Evolutionary conservation across 2,113 vertebrate species (phyloP).

Genomic region (Siniperca knerii): DNA sequence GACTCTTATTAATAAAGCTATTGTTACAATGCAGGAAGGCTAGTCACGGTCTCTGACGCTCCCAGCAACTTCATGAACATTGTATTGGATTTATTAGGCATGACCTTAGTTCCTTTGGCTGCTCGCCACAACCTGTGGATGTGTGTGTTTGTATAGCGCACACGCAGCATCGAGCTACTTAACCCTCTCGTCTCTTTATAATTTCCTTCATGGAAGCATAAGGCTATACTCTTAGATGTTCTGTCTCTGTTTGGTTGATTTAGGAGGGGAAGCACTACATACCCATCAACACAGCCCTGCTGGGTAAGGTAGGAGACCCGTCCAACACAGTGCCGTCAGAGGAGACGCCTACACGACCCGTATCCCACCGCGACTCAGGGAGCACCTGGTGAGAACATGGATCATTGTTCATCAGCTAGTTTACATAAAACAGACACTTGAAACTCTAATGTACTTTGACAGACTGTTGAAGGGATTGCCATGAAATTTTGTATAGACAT

Average conservation of each 20-base stretch:
- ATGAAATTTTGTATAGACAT: neutral
- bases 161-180: neutral
- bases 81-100: conserved; percentile 48
- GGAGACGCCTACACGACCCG: conserved; percentile 79
- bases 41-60: conserved; percentile 19
- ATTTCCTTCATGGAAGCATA: neutral
- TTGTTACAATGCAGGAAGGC: conserved; percentile 48
- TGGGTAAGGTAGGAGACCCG: conserved; percentile 82
- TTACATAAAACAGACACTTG: neutral
- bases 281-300: conserved; percentile 91
- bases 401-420: neutral
- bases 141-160: conserved; percentile 19
- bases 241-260: conserved; percentile 48
- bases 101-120: conserved; percentile 64
- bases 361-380: conserved; percentile 85
- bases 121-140: conserved; percentile 30
- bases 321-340: conserved; percentile 77
- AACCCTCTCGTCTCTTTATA: neutral
- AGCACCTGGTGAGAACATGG: conserved; percentile 85
- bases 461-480: neutral
- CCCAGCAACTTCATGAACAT: conserved; percentile 28
- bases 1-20: conserved; percentile 46
- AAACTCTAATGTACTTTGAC: neutral
- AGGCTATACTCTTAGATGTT: conserved; percentile 21
- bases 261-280: conserved; percentile 97